A percentile compares a stretch with the other conserved stretches of the same genome.
Conservation (phyloP, 2,797 vertebrate genomes). For the Myripristis jacobus region DNA sequence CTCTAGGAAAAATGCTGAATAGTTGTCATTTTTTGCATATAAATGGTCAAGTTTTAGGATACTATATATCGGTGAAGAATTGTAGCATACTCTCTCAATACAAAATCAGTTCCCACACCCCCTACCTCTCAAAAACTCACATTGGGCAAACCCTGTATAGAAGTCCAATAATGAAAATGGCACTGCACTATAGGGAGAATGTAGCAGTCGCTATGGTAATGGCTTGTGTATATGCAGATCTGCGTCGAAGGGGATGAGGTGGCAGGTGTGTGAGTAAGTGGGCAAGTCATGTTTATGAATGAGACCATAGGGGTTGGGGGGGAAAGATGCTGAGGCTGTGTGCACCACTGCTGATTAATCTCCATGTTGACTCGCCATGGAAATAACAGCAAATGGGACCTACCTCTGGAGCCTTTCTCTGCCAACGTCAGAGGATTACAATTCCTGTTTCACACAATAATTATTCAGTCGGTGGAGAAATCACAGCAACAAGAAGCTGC, state of each 20-base stretch:
- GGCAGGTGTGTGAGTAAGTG: conserved; percentile 53
- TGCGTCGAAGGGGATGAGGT: conserved; percentile 16
- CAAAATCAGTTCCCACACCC: too few species aligned
- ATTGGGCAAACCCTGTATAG: too few species aligned
- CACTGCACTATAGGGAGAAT: background rate
- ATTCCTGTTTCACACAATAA: conserved; percentile 41
- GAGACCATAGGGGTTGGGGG: conserved; percentile 27
- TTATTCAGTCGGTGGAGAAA: conserved; percentile 17
- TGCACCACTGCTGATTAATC: conserved; percentile 48
- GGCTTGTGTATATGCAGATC: conserved; percentile 25
- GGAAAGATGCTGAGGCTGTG: conserved; percentile 34
- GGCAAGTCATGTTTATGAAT: conserved; percentile 58
- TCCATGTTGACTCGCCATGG: conserved; percentile 15
- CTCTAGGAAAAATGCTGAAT: too few species aligned
- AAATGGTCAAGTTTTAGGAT: too few species aligned
- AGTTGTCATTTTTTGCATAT: too few species aligned
- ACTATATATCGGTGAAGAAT: too few species aligned
- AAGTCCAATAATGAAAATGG: background rate
- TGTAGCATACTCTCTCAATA: too few species aligned
- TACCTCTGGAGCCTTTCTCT: conserved; percentile 15
- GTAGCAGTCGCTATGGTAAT: conserved; percentile 43
- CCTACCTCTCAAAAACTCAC: too few species aligned
- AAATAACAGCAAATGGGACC: conserved; percentile 19
- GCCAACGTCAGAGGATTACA: conserved; percentile 43
- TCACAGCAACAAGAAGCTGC: too few species aligned